Conservation (phyloP, 2,888 invertebrate genomes). For the Leucophora obtusa region DNA sequence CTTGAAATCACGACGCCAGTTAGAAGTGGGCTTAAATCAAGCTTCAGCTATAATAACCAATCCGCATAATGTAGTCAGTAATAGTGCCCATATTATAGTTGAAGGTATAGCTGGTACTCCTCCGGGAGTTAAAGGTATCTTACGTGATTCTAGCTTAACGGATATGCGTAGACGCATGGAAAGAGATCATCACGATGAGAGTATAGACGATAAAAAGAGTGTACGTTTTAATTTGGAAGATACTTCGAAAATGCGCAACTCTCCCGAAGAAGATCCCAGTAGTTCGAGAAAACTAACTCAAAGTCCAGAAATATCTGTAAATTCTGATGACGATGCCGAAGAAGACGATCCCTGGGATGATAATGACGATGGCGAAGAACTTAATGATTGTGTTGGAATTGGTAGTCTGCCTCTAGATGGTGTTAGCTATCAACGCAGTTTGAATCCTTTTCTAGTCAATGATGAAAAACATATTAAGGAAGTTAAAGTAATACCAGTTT, state of each 20-base stretch:
- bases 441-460: slow-evolving; percentile 74
- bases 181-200: slow-evolving; percentile 64
- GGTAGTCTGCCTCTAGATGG: slow-evolving; percentile 60
- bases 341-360: slow-evolving; percentile 72
- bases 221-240: slow-evolving; percentile 83
- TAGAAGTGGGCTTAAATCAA: slow-evolving; percentile 66
- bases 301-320: slow-evolving; percentile 73
- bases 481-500: slow-evolving; percentile 77
- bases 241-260: slow-evolving; percentile 67
- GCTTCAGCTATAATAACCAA: slow-evolving; percentile 63
- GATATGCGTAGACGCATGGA: slow-evolving; percentile 74
- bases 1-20: slow-evolving; percentile 80
- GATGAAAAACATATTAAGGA: slow-evolving; percentile 77
- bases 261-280: slow-evolving; percentile 72
- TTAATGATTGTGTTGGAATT: slow-evolving; percentile 63
- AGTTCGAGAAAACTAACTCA: slow-evolving; percentile 70
- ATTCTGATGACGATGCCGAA: slow-evolving; percentile 71
- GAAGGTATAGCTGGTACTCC: slow-evolving; percentile 62
- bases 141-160: slow-evolving; percentile 81
- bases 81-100: slow-evolving; percentile 57
- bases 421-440: slow-evolving; percentile 65
- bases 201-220: slow-evolving; percentile 85
- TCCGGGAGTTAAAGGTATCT: slow-evolving; percentile 81
- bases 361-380: slow-evolving; percentile 75
- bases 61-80: slow-evolving; percentile 35